These are phyloP conservation scores for Peromyscus polionotus DNA, from an alignment of 2,113 vertebrate species.

Conservation along the genomic window DNA sequence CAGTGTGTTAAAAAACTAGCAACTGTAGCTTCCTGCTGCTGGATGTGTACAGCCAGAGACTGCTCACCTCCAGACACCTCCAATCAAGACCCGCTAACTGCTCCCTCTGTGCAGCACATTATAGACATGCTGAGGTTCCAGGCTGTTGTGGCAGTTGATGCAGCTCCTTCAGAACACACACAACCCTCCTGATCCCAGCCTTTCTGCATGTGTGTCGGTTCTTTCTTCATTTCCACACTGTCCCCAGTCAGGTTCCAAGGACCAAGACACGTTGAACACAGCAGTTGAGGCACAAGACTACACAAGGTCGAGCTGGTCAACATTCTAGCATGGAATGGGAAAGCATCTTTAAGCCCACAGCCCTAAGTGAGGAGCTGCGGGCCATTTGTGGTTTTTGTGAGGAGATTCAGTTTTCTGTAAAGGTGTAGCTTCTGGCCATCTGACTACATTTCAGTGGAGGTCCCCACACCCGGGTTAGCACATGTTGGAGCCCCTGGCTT, in stretches of 20 bases:
- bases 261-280: background rate
- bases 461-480: background rate
- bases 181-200: background rate
- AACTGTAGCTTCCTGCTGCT: background rate
- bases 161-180: background rate
- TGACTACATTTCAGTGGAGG: background rate
- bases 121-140: background rate
- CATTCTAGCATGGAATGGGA: background rate
- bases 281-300: too few relatives aligned
- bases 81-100: background rate
- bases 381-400: background rate
- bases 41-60: background rate
- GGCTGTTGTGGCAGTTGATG: background rate
- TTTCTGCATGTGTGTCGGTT: background rate
- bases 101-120: background rate
- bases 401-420: background rate
- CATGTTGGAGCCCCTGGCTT: background rate
- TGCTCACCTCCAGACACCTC: background rate
- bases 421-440: background rate
- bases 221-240: background rate
- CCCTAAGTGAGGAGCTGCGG: background rate
- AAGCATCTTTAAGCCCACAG: background rate
- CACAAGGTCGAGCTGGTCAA: background rate
- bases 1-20: background rate
- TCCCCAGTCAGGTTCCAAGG: background rate